phyloP scores from a whole-genome alignment of 2,113 vertebrate species.

The Genyomyrus donnyi region DNA sequence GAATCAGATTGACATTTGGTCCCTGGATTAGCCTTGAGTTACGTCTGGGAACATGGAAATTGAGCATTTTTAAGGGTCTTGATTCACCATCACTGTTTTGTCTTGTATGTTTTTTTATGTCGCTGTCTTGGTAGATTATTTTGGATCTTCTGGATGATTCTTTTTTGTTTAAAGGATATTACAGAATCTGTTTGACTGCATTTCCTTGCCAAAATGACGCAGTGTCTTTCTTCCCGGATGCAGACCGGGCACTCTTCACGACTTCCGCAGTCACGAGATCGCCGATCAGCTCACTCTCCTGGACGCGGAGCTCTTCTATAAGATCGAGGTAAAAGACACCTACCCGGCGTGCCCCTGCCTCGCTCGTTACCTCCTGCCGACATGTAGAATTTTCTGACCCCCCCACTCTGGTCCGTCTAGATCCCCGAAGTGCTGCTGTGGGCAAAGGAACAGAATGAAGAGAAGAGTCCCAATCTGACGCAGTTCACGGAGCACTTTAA shows the following conservation, averaged over 20 bases:
- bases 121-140: not conserved
- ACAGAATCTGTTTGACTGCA: not conserved
- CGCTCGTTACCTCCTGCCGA: not conserved
- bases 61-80: not conserved
- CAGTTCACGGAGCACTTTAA: constrained; percentile 99
- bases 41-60: not conserved
- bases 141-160: not conserved
- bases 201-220: not conserved
- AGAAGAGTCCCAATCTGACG: constrained; percentile 96
- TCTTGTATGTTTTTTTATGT: not conserved
- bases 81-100: not conserved
- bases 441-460: constrained; percentile 98
- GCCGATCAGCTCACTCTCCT: constrained; percentile 94
- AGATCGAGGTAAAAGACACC: constrained; percentile 74
- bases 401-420: constrained; percentile 44
- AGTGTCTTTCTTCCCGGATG: constrained; percentile 19
- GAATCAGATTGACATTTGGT: not conserved
- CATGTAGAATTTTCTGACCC: not conserved
- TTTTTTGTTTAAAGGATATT: not conserved
- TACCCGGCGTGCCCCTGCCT: not conserved
- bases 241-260: constrained; percentile 92
- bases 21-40: not conserved
- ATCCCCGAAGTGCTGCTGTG: constrained; percentile 96
- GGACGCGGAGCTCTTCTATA: constrained; percentile 94
- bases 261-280: constrained; percentile 95